phyloP scores from a whole-genome alignment of 1,140 invertebrate species.

The Physella acuta region DNA sequence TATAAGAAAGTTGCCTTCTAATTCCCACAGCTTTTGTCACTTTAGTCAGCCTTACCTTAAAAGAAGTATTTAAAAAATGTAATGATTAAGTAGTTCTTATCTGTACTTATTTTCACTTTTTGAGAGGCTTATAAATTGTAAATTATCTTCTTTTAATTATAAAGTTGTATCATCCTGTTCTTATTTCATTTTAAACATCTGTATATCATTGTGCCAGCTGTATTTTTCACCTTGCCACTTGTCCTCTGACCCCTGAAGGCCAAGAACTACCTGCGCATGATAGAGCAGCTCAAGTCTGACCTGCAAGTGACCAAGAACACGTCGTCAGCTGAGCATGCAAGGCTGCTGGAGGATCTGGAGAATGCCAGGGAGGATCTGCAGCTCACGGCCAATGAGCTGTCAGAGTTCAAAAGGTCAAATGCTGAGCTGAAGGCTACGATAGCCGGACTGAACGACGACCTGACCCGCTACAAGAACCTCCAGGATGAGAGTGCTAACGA shows the following conservation, averaged over 20 bases:
- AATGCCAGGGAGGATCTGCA: conserved; percentile 39
- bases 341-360: conserved; percentile 49
- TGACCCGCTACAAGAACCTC: conserved; percentile 41
- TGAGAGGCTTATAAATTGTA: no score
- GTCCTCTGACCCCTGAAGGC: conserved; percentile 33
- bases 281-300: conserved; percentile 55
- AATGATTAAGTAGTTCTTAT: no score
- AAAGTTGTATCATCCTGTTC: no score
- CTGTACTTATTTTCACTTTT: no score
- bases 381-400: conserved; percentile 36
- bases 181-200: no score
- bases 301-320: conserved; percentile 41
- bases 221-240: neutral
- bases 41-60: no score
- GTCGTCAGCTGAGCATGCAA: conserved; percentile 48
- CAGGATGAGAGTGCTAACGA: conserved; percentile 45
- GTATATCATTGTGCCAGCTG: neutral
- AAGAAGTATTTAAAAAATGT: no score
- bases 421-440: conserved; percentile 43
- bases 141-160: neutral
- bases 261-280: conserved; percentile 51
- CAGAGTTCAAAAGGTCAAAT: conserved; percentile 37
- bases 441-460: conserved; percentile 43
- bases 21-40: no score
- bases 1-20: no score